Evolutionary conservation across 2,888 invertebrate genomes (phyloP).

Genomic region (Agriopis leucophaearia): DNA sequence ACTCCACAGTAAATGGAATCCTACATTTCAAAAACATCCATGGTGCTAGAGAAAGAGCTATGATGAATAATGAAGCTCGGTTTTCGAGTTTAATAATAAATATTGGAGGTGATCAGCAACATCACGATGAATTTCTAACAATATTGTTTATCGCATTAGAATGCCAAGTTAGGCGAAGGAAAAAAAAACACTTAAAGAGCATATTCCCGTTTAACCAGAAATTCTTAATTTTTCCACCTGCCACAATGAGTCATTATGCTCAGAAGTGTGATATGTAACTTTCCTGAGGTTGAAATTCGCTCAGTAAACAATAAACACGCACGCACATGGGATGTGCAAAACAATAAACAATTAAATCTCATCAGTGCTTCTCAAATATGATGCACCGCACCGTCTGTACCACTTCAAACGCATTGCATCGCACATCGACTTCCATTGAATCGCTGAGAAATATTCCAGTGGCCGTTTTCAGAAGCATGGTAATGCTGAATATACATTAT

Average conservation of each 20-base stretch:
- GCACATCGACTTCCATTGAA: constrained; percentile 48
- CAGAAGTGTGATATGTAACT: constrained; percentile 49
- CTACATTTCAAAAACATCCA: too few relatives aligned
- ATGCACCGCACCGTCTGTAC: constrained; percentile 57
- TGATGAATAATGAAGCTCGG: background rate
- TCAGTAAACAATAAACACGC: constrained; percentile 61
- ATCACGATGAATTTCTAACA: background rate
- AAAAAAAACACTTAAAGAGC: background rate
- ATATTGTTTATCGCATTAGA: background rate
- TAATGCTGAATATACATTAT: constrained; percentile 48
- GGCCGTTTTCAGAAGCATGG: constrained; percentile 45
- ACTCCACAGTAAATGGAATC: too few relatives aligned
- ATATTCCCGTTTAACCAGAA: constrained; percentile 10
- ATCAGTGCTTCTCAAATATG: constrained; percentile 57
- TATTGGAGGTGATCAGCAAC: background rate
- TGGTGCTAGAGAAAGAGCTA: too few relatives aligned
- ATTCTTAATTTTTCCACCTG: constrained; percentile 29
- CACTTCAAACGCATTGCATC: constrained; percentile 61
- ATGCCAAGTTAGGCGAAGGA: constrained; percentile 16
- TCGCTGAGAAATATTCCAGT: constrained; percentile 53
- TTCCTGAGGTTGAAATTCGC: constrained; percentile 52
- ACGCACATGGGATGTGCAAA: constrained; percentile 55
- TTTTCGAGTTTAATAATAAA: background rate
- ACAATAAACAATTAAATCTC: constrained; percentile 72
- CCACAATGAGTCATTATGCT: constrained; percentile 50